Conservation (phyloP, 2,888 invertebrate genomes). For the Loripinus fragilis region DNA sequence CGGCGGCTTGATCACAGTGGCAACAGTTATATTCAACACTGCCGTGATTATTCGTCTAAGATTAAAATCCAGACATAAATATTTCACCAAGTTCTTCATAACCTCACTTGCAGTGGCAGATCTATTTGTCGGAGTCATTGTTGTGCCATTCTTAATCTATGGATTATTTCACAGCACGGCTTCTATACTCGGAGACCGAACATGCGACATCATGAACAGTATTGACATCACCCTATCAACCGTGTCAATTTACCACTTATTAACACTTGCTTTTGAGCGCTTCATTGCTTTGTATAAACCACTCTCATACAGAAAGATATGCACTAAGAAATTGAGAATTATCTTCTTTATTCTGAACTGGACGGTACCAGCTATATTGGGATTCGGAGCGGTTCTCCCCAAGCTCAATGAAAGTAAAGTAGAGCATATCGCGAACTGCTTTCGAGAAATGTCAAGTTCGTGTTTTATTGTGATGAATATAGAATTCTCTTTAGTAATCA, state of each 20-base stretch:
- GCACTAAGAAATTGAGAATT: conserved; percentile 16
- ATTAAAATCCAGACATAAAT: conserved; percentile 28
- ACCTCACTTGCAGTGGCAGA: conserved; percentile 39
- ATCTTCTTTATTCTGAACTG: conserved; percentile 27
- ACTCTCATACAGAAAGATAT: conserved; percentile 31
- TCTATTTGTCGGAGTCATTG: conserved; percentile 33
- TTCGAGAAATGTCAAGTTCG: not conserved
- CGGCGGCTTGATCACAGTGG: not conserved
- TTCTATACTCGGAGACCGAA: conserved; percentile 15
- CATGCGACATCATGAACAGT: conserved; percentile 37
- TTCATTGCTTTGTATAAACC: conserved; percentile 39
- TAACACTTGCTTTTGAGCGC: conserved; percentile 40
- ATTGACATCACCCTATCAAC: conserved; percentile 40
- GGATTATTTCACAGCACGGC: conserved; percentile 20
- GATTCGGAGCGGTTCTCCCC: conserved; percentile 41
- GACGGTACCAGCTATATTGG: conserved; percentile 9
- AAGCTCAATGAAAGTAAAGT: conserved; percentile 19
- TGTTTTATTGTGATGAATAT: conserved; percentile 27
- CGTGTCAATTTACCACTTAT: conserved; percentile 43
- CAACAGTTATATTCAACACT: not conserved
- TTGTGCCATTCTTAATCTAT: conserved; percentile 42
- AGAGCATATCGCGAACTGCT: conserved; percentile 19
- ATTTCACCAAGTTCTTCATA: conserved; percentile 37
- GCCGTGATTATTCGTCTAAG: not conserved
- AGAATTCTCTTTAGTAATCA: conserved; percentile 25